These are phyloP conservation scores for Drymodes brunneopygia DNA, from an alignment of 2,113 vertebrate species.

Conservation along the genomic window DNA sequence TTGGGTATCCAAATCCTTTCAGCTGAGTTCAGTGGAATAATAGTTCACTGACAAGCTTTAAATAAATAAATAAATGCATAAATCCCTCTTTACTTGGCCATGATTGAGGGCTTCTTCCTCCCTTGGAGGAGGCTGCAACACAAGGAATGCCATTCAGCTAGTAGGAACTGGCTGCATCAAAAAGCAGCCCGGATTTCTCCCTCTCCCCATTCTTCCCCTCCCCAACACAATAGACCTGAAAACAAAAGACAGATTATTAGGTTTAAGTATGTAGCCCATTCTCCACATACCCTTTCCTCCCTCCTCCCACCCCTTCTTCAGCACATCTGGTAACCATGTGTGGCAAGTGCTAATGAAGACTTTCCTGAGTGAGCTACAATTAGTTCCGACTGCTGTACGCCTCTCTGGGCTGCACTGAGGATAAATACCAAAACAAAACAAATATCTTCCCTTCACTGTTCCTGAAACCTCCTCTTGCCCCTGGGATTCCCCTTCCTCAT, in stretches of 20 bases:
- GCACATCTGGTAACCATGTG: constrained; percentile 99
- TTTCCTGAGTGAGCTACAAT: constrained; percentile 92
- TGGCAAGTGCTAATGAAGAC: constrained; percentile 93
- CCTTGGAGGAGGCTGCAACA: constrained; percentile 53
- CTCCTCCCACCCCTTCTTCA: constrained; percentile 74
- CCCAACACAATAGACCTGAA: constrained; percentile 80
- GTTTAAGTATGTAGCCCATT: constrained; percentile 70
- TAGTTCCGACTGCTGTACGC: constrained; percentile 82
- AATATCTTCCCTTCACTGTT: constrained; percentile 50
- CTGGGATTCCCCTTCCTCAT: constrained; percentile 44
- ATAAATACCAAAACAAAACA: constrained; percentile 30
- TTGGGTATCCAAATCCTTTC: background rate
- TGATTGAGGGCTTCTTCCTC: background rate
- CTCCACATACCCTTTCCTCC: constrained; percentile 68
- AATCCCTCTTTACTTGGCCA: constrained; percentile 21
- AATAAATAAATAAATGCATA: background rate
- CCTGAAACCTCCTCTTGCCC: constrained; percentile 31
- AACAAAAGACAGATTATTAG: constrained; percentile 95
- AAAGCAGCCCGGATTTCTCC: constrained; percentile 72
- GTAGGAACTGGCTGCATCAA: constrained; percentile 74
- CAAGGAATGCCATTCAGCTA: constrained; percentile 87
- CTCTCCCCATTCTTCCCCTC: constrained; percentile 38
- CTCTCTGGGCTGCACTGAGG: constrained; percentile 62
- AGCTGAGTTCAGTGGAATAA: constrained; percentile 15
- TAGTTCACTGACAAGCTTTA: background rate